phyloP scores from a whole-genome alignment of 1,140 invertebrate species.

The Calephelis nemesis region DNA sequence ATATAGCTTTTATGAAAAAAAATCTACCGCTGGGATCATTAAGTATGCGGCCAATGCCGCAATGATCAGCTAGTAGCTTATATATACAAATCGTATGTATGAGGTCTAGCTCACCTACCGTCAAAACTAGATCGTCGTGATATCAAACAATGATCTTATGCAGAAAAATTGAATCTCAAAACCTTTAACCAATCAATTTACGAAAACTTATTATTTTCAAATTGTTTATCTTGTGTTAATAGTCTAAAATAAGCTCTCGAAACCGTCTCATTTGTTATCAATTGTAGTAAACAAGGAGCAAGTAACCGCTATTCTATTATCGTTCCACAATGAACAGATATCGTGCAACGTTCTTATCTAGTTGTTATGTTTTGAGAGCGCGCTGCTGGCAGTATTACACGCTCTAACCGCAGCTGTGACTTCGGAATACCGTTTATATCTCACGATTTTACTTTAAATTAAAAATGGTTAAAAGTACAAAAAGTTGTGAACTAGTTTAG shows the following conservation, averaged over 20 bases:
- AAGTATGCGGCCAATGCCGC: no score
- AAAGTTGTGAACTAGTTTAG: no score
- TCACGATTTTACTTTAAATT: conserved; percentile 10
- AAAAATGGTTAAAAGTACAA: no score
- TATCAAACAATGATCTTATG: no score
- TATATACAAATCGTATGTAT: no score
- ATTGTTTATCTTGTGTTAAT: not conserved
- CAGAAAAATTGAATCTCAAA: no score
- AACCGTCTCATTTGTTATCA: conserved; percentile 4
- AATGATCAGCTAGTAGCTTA: no score
- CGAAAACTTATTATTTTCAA: not conserved
- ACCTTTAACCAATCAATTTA: no score
- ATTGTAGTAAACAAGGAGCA: conserved; percentile 13
- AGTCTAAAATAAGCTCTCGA: not conserved
- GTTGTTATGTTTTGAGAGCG: conserved; percentile 36
- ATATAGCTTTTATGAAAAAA: no score
- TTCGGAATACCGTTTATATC: conserved; percentile 21
- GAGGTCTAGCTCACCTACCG: no score
- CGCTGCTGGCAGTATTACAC: conserved; percentile 34
- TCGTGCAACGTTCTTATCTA: conserved; percentile 28
- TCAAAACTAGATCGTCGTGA: no score
- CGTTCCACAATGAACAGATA: conserved; percentile 30
- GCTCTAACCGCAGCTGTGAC: conserved; percentile 36
- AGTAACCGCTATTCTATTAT: conserved; percentile 20
- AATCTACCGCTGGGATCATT: no score